Evolutionary conservation across 92 coral and sea anemone genomes (phyloP), one percentile per base, ranked within the genome.

Genomic region (Isaurus tuberculatus): DNA sequence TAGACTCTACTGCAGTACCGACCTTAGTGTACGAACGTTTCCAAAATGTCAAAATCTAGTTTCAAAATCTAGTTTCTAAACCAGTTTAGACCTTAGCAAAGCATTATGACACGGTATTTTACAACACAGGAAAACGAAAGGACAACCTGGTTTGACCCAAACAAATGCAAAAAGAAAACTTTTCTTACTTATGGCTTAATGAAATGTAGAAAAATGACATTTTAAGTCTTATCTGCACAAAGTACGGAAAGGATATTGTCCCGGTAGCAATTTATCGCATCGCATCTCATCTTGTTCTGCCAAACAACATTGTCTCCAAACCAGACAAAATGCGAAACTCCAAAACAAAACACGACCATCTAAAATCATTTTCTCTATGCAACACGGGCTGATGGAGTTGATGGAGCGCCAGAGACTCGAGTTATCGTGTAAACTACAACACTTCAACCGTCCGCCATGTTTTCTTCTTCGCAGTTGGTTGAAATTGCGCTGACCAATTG

Each of bases 241-340:
- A 19, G 2, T 11, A 22, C 8, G 11, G 25, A 82, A 89, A 94
- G 97, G 98, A 94, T 95, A 95, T 85, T 95, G 98, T 65, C 98
- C 98, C 1, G 85, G 86, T 27, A 93, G 90, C 33, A 95, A 78
- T 1, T 81, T 89, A 37, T 85, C 86, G 60, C 98, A 95, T 25
- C 63, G 25, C 3, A 63, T 70, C 53, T 46, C 65, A 10, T 63
- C 84, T 60, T 63, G 42, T 72, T 83, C 69, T 57, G 48, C 75
- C 43, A 72, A 29, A 80, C 75, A 79, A 20, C 46, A 27, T 33
- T 29, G 65, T 44, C 69, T 42, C 75, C 80, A 87, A 60, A 64
- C 68, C 49, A 87, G 82, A 26, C 78, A 36, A 43, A 84, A 73
- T 14, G 48, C 31, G 51, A 80, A 55, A 75, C 25, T 55, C 66